phyloP scores from a whole-genome alignment of 2,888 invertebrate genomes.

The Ennomos quercinarius region DNA sequence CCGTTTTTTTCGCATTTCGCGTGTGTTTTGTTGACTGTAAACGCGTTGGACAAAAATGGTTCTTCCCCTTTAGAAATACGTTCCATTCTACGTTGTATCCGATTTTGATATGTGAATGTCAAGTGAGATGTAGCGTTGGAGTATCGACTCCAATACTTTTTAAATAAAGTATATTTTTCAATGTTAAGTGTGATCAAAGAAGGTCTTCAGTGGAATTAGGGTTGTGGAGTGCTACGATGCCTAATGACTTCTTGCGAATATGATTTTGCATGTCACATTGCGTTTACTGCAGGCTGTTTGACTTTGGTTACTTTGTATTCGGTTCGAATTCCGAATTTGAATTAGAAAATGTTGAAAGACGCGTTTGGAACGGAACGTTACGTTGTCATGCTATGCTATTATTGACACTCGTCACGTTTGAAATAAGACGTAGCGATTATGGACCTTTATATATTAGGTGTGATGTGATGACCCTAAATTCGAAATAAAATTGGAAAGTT shows the following conservation, averaged over 20 bases:
- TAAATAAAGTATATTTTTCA: conserved; percentile 28
- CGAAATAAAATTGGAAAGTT: too few relatives aligned
- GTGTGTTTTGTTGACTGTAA: conserved; percentile 75
- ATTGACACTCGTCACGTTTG: too few relatives aligned
- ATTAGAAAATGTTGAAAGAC: conserved; percentile 37
- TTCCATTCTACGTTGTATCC: conserved; percentile 40
- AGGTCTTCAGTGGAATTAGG: conserved; percentile 68
- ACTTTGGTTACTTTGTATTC: conserved; percentile 62
- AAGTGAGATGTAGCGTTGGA: conserved; percentile 40
- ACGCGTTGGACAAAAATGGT: conserved; percentile 43
- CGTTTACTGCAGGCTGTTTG: conserved; percentile 69
- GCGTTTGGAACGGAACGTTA: too few relatives aligned
- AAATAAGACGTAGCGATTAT: too few relatives aligned
- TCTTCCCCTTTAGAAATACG: conserved; percentile 29
- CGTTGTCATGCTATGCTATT: conserved; percentile 19
- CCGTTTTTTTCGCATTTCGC: conserved; percentile 74
- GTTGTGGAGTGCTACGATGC: conserved; percentile 66
- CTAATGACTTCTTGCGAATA: conserved; percentile 78
- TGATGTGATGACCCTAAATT: too few relatives aligned
- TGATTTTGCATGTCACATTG: conserved; percentile 80
- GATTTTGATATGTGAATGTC: conserved; percentile 73
- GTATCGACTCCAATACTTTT: conserved; percentile 40
- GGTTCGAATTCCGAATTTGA: conserved; percentile 36
- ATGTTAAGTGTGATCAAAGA: conserved; percentile 38
- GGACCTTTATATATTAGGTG: not conserved